Conservation (phyloP, 2,888 invertebrate genomes). For the Cosmia pyralina region DNA sequence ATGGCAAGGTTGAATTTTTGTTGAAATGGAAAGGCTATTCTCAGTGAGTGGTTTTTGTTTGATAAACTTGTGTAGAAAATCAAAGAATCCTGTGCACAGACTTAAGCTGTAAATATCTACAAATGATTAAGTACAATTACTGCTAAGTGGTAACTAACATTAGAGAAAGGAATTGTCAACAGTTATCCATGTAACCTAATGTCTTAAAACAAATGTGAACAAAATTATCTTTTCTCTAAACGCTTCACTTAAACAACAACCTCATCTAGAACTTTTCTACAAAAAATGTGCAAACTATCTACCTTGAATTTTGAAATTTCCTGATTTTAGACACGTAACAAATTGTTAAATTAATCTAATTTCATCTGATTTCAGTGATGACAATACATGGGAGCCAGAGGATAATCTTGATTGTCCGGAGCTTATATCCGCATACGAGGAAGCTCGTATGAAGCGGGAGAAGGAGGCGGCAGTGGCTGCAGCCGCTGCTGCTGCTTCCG, state of each 20-base stretch:
- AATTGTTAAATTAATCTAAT: background rate
- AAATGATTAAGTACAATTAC: too few species aligned
- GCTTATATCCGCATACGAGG: conserved; percentile 93
- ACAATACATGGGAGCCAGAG: conserved; percentile 96
- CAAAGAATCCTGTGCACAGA: background rate
- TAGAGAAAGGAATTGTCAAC: background rate
- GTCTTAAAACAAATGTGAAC: background rate
- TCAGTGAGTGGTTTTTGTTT: conserved; percentile 83
- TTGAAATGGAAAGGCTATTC: conserved; percentile 93
- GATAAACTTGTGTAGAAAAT: background rate
- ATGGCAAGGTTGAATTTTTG: conserved; percentile 92
- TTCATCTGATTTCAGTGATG: conserved; percentile 89
- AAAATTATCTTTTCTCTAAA: background rate
- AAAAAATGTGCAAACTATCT: background rate
- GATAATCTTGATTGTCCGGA: conserved; percentile 95
- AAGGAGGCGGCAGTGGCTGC: conserved; percentile 71
- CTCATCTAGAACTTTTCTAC: background rate
- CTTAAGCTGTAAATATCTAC: background rate
- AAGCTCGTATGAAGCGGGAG: conserved; percentile 87
- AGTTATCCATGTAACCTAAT: background rate
- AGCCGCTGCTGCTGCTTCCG: conserved; percentile 53
- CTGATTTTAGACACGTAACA: background rate
- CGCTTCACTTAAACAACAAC: background rate
- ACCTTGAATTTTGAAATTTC: background rate
- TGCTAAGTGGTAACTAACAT: background rate